phyloP scores from a whole-genome alignment of 2,113 vertebrate genomes.

The Cryptomyrus ogoouensis region DNA sequence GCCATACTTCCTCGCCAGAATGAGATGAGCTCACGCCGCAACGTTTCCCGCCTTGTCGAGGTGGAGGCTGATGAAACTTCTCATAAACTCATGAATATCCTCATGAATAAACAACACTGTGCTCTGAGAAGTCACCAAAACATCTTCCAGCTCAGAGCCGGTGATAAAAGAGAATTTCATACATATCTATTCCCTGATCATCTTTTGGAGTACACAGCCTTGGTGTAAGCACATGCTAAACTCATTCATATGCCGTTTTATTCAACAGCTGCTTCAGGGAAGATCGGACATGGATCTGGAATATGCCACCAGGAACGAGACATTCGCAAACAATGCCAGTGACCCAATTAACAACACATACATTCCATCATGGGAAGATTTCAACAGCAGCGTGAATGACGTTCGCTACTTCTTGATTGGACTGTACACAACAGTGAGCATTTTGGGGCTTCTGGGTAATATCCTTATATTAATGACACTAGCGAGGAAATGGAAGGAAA shows the following conservation, averaged over 20 bases:
- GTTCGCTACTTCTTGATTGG: conserved; percentile 73
- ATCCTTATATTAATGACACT: conserved; percentile 64
- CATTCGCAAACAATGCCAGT: conserved; percentile 48
- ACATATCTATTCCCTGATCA: not conserved
- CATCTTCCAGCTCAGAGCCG: not conserved
- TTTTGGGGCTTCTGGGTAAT: conserved; percentile 71
- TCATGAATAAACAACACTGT: not conserved
- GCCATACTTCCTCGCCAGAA: not conserved
- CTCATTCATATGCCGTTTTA: not conserved
- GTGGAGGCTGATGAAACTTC: not conserved
- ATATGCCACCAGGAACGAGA: conserved; percentile 50
- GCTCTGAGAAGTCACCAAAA: not conserved
- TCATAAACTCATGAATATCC: not conserved
- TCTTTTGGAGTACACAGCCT: not conserved
- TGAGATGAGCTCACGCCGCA: not conserved
- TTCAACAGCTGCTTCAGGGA: not conserved
- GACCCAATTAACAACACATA: conserved; percentile 40
- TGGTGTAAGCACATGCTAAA: too few species aligned
- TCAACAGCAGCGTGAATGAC: conserved; percentile 65
- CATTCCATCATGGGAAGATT: conserved; percentile 70
- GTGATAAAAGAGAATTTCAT: not conserved
- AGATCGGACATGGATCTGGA: conserved; percentile 62
- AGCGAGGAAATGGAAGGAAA: conserved; percentile 61
- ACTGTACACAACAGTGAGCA: conserved; percentile 69
- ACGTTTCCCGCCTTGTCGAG: not conserved